A percentile compares a stretch with the other conserved stretches of the same genome.
Conservation (phyloP, 2,113 vertebrate species). For the Pygoscelis antarcticus region DNA sequence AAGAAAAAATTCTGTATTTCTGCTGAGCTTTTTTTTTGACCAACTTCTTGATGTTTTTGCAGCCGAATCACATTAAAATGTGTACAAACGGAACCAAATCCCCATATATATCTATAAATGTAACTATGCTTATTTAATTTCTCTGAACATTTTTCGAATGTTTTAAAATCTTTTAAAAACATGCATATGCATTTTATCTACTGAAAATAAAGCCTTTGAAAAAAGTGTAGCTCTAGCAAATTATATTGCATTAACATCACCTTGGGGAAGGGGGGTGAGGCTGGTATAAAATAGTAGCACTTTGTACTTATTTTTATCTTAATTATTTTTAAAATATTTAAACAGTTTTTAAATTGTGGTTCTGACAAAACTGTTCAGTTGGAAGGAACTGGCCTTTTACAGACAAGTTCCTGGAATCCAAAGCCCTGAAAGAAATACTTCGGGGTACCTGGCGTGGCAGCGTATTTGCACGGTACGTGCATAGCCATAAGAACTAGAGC, state of each 20-base stretch:
- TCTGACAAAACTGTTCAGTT: background rate
- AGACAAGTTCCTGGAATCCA: background rate
- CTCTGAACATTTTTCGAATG: slow-evolving; percentile 34
- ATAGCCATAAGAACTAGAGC: background rate
- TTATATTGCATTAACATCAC: background rate
- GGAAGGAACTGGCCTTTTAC: background rate
- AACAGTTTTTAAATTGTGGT: background rate
- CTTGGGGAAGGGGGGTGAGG: background rate
- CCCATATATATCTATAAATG: background rate
- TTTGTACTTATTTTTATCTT: background rate
- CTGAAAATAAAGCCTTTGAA: slow-evolving; percentile 33
- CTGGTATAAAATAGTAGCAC: background rate
- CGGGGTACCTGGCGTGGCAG: accelerated
- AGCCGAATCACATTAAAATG: slow-evolving; percentile 1
- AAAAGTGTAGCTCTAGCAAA: background rate
- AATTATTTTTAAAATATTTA: background rate
- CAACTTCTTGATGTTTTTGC: slow-evolving; percentile 48
- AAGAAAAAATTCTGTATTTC: slow-evolving; percentile 34
- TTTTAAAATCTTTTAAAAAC: slow-evolving; percentile 36
- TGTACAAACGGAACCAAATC: background rate
- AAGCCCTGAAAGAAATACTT: background rate
- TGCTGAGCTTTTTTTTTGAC: slow-evolving; percentile 32
- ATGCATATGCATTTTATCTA: background rate
- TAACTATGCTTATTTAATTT: slow-evolving; percentile 46
- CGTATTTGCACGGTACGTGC: background rate